Evolutionary conservation across 2,113 vertebrate species (phyloP).

Genomic region (Turnix velox): DNA sequence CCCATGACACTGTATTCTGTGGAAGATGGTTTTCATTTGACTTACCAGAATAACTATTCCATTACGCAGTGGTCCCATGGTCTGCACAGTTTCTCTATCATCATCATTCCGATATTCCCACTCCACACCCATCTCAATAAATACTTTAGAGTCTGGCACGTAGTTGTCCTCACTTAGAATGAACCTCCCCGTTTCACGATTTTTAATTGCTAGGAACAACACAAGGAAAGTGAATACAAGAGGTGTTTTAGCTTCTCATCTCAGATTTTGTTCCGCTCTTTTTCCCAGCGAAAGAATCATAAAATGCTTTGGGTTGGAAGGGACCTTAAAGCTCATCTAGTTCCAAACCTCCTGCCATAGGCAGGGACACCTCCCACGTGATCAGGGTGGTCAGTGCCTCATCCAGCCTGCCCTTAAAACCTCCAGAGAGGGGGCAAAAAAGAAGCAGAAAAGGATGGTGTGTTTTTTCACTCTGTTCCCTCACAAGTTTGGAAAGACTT

Average conservation of each 20-base stretch:
- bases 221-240: background rate
- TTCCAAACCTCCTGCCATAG: no score
- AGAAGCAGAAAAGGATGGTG: background rate
- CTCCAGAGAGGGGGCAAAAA: no score
- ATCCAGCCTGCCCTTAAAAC: no score
- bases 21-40: slow-evolving; percentile 15
- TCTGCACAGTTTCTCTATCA: slow-evolving; percentile 88
- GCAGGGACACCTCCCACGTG: no score
- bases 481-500: background rate
- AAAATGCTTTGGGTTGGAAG: no score
- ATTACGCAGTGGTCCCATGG: slow-evolving; percentile 85
- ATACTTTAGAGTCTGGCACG: slow-evolving; percentile 79
- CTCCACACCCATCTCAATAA: slow-evolving; percentile 92
- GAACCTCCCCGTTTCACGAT: slow-evolving; percentile 85
- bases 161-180: slow-evolving; percentile 88
- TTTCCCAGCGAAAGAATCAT: background rate
- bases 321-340: no score
- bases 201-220: slow-evolving; percentile 85
- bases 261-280: background rate
- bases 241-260: background rate
- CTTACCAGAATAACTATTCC: slow-evolving; percentile 89
- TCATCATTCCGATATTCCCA: slow-evolving; percentile 95
- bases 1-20: background rate
- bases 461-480: background rate
- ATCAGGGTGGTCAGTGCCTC: no score